phyloP scores from a whole-genome alignment of 92 coral and sea anemone genomes.

The Porites evermanni region DNA sequence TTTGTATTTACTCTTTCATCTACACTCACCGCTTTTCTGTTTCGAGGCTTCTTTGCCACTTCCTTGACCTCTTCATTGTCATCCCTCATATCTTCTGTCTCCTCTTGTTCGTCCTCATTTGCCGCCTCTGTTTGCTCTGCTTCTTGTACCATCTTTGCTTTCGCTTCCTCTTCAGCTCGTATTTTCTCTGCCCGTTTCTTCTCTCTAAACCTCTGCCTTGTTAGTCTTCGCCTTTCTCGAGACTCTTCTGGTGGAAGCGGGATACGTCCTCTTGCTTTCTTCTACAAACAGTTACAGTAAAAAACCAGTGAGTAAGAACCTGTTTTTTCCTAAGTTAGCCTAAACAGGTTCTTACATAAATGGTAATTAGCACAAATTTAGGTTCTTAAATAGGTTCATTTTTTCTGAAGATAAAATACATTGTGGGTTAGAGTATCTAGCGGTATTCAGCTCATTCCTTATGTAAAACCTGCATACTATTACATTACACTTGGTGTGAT shows the following conservation, averaged over 20 bases:
- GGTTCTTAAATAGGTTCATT: no score
- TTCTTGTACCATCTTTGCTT: background rate
- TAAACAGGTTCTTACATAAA: no score
- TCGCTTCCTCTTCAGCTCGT: constrained; percentile 19
- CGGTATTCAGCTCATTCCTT: no score
- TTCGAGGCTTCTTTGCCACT: constrained; percentile 8
- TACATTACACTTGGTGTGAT: no score
- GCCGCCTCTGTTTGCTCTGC: background rate
- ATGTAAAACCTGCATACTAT: no score
- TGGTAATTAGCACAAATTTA: no score
- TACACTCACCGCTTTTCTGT: constrained; percentile 27
- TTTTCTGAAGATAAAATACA: no score
- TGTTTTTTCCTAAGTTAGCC: no score
- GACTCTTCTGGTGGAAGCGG: constrained; percentile 45
- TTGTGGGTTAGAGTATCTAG: no score
- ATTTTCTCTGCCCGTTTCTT: constrained; percentile 29
- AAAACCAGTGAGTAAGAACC: no score
- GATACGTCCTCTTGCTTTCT: constrained; percentile 25
- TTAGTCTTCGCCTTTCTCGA: constrained; percentile 24
- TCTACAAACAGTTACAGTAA: background rate
- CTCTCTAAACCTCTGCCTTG: constrained; percentile 28
- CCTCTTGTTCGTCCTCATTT: constrained; percentile 2
- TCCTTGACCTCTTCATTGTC: background rate
- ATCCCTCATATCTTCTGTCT: background rate
- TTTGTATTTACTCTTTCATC: background rate